These are phyloP conservation scores for Anabas testudineus DNA, from an alignment of 2,797 vertebrate species.

Conservation along the genomic window DNA sequence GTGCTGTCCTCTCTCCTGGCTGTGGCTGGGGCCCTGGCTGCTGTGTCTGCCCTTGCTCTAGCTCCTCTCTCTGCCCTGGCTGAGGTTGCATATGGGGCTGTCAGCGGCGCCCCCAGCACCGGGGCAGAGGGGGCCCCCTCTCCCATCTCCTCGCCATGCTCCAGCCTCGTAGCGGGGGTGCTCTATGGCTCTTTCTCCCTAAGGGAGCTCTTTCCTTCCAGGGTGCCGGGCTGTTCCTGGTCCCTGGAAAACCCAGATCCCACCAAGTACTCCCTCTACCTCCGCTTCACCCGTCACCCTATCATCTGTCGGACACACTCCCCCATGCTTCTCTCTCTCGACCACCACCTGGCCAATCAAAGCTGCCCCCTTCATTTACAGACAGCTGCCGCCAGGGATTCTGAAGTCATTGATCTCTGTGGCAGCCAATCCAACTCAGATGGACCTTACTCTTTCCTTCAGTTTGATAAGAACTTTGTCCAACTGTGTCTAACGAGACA, in stretches of 20 bases:
- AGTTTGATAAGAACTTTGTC: slow-evolving; percentile 98
- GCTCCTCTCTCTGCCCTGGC: slow-evolving; percentile 77
- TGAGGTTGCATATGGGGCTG: slow-evolving; percentile 71
- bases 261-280: slow-evolving; percentile 98
- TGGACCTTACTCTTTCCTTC: slow-evolving; percentile 90
- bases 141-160: slow-evolving; percentile 86
- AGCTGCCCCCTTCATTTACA: slow-evolving; percentile 89
- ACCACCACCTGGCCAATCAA: slow-evolving; percentile 96
- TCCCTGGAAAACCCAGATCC: slow-evolving; percentile 98
- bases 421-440: slow-evolving; percentile 63
- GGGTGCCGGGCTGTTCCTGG: slow-evolving; percentile 95
- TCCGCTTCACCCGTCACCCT: slow-evolving; percentile 94
- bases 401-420: slow-evolving; percentile 90
- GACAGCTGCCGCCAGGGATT: slow-evolving; percentile 63
- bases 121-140: slow-evolving; percentile 68
- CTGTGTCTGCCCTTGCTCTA: slow-evolving; percentile 74
- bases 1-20: slow-evolving; percentile 96
- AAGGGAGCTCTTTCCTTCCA: slow-evolving; percentile 96
- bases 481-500: slow-evolving; percentile 92
- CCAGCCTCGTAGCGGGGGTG: slow-evolving; percentile 95
- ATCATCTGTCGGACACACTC: slow-evolving; percentile 92
- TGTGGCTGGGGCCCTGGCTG: slow-evolving; percentile 88
- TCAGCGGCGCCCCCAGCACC: slow-evolving; percentile 58
- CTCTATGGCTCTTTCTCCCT: slow-evolving; percentile 99
- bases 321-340: slow-evolving; percentile 94